A percentile compares a stretch with the other conserved stretches of the same genome.
These are phyloP conservation scores for Anabas testudineus DNA, from an alignment of 2,797 vertebrate genomes.

Conservation along the genomic window DNA sequence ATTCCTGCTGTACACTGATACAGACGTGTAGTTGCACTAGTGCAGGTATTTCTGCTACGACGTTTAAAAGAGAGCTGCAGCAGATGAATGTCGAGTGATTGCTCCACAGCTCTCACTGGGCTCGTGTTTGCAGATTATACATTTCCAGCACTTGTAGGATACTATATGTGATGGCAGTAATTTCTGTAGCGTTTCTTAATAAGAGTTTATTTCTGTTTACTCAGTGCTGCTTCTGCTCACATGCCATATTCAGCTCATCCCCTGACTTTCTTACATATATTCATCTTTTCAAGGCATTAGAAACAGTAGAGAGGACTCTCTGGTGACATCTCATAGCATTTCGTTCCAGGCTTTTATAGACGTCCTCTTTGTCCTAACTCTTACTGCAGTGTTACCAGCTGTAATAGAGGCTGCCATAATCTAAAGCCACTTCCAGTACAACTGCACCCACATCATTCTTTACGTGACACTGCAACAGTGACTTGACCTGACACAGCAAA, in stretches of 20 bases:
- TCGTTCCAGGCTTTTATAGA: neutral
- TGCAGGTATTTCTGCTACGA: neutral
- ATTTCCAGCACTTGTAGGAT: constrained; percentile 20
- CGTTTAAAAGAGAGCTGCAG: constrained; percentile 1
- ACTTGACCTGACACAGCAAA: constrained; percentile 49
- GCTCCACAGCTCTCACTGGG: constrained; percentile 11
- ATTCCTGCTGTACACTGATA: constrained; percentile 39
- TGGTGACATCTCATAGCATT: neutral
- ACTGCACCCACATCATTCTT: constrained; percentile 17
- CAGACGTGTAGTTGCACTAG: constrained; percentile 13
- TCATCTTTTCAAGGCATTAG: too few species aligned
- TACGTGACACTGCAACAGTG: constrained; percentile 37
- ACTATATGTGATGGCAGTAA: constrained; percentile 20
- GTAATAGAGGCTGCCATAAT: constrained; percentile 2
- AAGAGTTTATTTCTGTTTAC: constrained; percentile 4
- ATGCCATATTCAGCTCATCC: constrained; percentile 8
- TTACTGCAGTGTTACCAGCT: neutral
- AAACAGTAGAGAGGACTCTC: too few species aligned
- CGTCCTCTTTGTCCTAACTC: neutral
- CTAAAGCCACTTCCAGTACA: constrained; percentile 25
- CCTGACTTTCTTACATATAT: neutral
- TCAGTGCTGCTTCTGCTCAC: neutral
- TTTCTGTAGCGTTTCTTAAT: constrained; percentile 9
- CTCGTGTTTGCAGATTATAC: constrained; percentile 3
- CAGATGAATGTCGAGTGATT: constrained; percentile 39